phyloP scores from a whole-genome alignment of 2,113 vertebrate genomes.

The Albula glossodonta region DNA sequence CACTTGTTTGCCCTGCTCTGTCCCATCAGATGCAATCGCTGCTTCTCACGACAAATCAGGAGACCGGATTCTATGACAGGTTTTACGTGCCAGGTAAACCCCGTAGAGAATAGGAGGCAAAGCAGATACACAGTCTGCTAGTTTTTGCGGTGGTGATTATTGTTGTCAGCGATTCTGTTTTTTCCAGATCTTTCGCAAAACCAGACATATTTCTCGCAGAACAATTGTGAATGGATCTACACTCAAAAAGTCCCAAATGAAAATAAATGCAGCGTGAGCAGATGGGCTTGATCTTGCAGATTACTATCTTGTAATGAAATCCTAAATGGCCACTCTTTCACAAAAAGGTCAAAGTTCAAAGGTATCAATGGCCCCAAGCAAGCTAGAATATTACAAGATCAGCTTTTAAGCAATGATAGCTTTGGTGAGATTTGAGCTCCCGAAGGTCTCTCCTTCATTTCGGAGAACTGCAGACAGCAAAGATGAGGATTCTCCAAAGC shows the following conservation, averaged over 20 bases:
- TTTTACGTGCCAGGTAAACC: not conserved
- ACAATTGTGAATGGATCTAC: constrained; percentile 13
- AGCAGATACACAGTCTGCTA: not conserved
- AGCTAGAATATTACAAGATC: not conserved
- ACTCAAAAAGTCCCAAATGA: constrained; percentile 13
- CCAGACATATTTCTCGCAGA: not conserved
- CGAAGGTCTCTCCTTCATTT: not conserved
- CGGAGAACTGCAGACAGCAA: not conserved
- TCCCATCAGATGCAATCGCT: constrained; percentile 21
- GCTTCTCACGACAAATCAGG: not conserved
- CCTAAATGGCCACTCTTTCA: constrained; percentile 28
- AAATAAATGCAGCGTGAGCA: constrained; percentile 32
- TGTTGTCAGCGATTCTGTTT: not conserved
- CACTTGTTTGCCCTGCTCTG: constrained; percentile 17
- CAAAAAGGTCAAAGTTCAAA: constrained; percentile 36
- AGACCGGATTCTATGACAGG: constrained; percentile 4
- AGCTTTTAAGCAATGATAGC: not conserved
- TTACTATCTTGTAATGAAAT: constrained; percentile 36
- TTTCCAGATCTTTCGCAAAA: not conserved
- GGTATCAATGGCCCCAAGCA: constrained; percentile 22
- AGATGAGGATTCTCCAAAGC: not conserved
- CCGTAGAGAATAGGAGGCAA: not conserved
- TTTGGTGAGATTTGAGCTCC: not conserved
- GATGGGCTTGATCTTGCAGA: constrained; percentile 33
- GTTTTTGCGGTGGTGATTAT: not conserved